Evolutionary conservation across 2,797 vertebrate genomes (phyloP).

Genomic region (Melanotaenia pygmaea): DNA sequence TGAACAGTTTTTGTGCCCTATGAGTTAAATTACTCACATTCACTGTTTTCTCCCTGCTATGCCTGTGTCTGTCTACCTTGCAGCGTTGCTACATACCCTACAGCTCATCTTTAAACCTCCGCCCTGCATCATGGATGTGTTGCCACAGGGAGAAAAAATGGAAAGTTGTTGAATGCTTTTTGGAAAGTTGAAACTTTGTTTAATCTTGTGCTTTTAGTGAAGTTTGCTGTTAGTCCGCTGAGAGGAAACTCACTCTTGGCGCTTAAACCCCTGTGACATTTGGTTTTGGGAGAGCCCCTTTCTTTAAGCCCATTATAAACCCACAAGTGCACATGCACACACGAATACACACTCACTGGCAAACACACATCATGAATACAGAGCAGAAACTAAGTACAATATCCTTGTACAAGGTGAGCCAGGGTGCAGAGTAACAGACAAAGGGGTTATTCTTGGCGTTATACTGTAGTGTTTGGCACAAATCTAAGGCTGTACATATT

Average conservation of each 20-base stretch:
- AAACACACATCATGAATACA: conserved; percentile 62
- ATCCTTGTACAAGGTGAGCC: conserved; percentile 69
- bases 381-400: conserved; percentile 56
- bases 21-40: conserved; percentile 10
- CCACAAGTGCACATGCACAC: conserved; percentile 37
- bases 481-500: conserved; percentile 35
- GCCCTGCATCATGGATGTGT: conserved; percentile 48
- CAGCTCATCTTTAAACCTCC: conserved; percentile 72
- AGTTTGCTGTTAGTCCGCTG: conserved; percentile 69
- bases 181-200: conserved; percentile 73
- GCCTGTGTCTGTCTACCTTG: conserved; percentile 21
- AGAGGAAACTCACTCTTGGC: conserved; percentile 70
- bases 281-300: conserved; percentile 69
- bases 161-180: conserved; percentile 63
- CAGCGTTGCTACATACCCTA: conserved; percentile 68
- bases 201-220: conserved; percentile 76
- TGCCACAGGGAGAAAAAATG: conserved; percentile 66
- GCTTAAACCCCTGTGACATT: conserved; percentile 78
- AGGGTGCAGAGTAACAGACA: conserved; percentile 69
- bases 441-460: conserved; percentile 74
- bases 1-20: conserved; percentile 15
- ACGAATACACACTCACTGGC: conserved; percentile 38
- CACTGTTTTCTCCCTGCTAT: conserved; percentile 11
- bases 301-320: conserved; percentile 57
- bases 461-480: conserved; percentile 53